These are phyloP conservation scores for Leptarthrus brevirostris DNA, from an alignment of 2,888 invertebrate species.

Conservation along the genomic window DNA sequence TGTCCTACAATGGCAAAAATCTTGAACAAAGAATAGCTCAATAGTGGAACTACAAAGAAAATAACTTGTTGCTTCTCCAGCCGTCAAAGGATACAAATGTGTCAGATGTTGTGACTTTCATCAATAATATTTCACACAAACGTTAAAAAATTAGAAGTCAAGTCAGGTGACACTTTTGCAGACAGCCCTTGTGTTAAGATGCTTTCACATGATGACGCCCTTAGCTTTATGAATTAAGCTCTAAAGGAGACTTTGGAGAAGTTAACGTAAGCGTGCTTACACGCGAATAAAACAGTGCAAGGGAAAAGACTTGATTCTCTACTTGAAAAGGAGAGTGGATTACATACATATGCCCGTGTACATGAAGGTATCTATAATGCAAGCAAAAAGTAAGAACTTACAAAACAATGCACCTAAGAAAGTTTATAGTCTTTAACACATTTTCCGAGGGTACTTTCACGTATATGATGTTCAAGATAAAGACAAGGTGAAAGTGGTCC, in stretches of 20 bases:
- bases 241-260: conserved; percentile 31
- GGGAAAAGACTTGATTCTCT: conserved; percentile 6
- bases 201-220: conserved; percentile 43
- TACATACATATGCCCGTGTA: background rate
- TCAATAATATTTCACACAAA: background rate
- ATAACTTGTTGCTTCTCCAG: no score
- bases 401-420: background rate
- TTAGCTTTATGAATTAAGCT: conserved; percentile 42
- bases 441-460: conserved; percentile 20
- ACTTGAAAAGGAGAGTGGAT: conserved; percentile 29
- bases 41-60: no score
- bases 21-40: no score
- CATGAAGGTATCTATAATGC: background rate
- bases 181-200: conserved; percentile 40
- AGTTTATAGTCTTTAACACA: conserved; percentile 44
- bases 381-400: conserved; percentile 19
- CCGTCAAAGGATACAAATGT: no score
- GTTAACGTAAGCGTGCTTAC: conserved; percentile 30
- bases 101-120: background rate
- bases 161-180: conserved; percentile 40
- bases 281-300: conserved; percentile 9
- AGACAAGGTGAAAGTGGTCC: background rate
- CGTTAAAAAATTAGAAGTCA: conserved; percentile 23
- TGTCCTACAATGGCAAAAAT: no score
- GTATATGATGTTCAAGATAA: background rate